phyloP scores from a whole-genome alignment of 2,113 vertebrate species.

The Scalopus aquaticus region DNA sequence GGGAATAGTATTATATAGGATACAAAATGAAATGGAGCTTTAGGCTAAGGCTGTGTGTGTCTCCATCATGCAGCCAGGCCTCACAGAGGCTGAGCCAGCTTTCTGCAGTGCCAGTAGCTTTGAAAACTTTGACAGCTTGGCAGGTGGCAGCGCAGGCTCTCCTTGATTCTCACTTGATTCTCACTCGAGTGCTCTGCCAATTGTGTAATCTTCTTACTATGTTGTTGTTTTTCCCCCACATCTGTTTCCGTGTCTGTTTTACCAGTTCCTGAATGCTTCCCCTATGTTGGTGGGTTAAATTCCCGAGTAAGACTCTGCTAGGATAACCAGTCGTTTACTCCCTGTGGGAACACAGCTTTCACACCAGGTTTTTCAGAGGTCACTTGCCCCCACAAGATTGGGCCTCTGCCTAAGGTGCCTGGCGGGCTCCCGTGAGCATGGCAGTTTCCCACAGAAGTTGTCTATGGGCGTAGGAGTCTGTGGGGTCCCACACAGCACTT shows the following conservation, averaged over 20 bases:
- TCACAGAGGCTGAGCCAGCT: background rate
- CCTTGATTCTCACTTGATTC: background rate
- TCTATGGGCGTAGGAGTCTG: no score
- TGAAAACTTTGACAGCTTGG: background rate
- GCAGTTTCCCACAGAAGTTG: background rate
- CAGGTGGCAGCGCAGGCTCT: background rate
- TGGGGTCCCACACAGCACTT: background rate
- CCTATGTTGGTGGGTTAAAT: background rate
- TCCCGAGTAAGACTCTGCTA: background rate
- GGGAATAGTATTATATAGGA: background rate
- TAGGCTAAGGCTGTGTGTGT: background rate
- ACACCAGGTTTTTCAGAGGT: background rate
- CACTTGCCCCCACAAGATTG: background rate
- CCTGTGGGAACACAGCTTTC: background rate
- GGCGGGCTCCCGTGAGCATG: background rate
- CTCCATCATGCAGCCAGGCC: background rate
- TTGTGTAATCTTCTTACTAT: background rate
- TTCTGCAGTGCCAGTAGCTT: background rate
- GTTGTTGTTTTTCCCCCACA: background rate
- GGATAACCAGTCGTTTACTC: background rate
- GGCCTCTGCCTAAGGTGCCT: background rate
- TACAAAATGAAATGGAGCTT: background rate
- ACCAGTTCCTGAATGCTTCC: background rate
- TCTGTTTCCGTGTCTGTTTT: background rate
- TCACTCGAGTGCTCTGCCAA: background rate